Evolutionary conservation across 92 coral and sea anemone species (phyloP), one percentile per base, ranked within the genome.

Genomic region (Parazoanthus darwini): DNA sequence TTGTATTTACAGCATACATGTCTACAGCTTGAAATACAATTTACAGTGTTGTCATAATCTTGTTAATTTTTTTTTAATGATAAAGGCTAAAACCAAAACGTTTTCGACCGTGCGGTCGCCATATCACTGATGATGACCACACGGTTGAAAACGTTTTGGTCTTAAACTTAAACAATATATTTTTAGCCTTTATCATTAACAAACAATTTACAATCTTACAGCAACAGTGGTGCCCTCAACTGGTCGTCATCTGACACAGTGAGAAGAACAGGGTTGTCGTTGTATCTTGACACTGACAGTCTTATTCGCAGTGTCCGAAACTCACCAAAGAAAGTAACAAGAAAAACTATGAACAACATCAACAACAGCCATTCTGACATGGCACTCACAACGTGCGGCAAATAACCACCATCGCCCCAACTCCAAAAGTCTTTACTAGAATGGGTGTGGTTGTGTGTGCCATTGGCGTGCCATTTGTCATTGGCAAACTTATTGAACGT

Each of bases 281-380:
- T 89, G 38, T 86, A 88, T 16, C 97, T 91, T 6, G 96, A 92
- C 59, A 97, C 89, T 22, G 93, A 91, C 42, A 97, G 36, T 85
- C 92, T 93, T 87, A 97, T 88, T 84, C 90, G 93, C 15, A 92
- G 88, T 82, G 91, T 88, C 59, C 93, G 88, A 67, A 97, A 97
- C 92, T 97, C 99, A 25, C 98, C 96, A 73, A 91, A 88, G 88
- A 91, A 97, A 1, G 98, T 95, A 29, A 88, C 85, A 85, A 95
- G 77, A 86, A 92, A 94, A 16, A 92, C 35, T 75, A 97, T 80
- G 79, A 97, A 83, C 37, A 74, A 71, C 36, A 91, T 72, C 67
- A 97, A 92, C 86, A 91, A 85, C 37, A 97, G 90, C 98, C 99
- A 97, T 80, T 97, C 98, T 56, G 95, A 86, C 0, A 90, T 88